Conservation (phyloP, 30 jellyfish, hydroid and myxozoan genomes). For the Hydractinia symbiolongicarpus region DNA sequence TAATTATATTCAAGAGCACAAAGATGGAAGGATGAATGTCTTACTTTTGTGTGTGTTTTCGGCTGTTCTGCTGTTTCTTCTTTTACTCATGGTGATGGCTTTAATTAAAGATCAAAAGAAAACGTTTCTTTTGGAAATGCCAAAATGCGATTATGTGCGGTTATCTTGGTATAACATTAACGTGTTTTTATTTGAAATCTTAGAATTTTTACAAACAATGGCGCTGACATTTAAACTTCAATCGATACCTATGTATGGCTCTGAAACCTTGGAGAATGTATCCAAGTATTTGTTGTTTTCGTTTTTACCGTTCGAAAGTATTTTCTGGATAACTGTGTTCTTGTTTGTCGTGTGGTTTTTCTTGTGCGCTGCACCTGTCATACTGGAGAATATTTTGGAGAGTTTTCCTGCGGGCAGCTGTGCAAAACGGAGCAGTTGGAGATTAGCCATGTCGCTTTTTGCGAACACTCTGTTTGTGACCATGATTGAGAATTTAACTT, state of each 20-base stretch:
- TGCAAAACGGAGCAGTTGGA: constrained; percentile 79
- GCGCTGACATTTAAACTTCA: constrained; percentile 60
- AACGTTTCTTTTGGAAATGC: constrained; percentile 32
- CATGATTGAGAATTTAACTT: constrained; percentile 50
- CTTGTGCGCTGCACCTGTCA: constrained; percentile 75
- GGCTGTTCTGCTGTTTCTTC: constrained; percentile 40
- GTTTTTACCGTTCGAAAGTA: constrained; percentile 51
- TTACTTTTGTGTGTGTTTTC: constrained; percentile 42
- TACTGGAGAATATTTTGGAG: constrained; percentile 77
- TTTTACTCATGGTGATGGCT: constrained; percentile 51
- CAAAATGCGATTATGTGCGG: constrained; percentile 69
- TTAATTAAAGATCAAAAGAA: constrained; percentile 25
- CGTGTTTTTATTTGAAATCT: constrained; percentile 60
- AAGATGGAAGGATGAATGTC: constrained; percentile 58
- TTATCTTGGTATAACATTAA: constrained; percentile 80
- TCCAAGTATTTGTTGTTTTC: constrained; percentile 66
- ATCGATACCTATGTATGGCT: constrained; percentile 82
- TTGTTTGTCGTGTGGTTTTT: constrained; percentile 77
- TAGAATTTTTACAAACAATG: constrained; percentile 70
- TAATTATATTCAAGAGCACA: constrained; percentile 33
- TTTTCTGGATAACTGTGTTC: constrained; percentile 42
- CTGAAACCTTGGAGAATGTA: constrained; percentile 32
- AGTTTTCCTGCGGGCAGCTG: constrained; percentile 70
- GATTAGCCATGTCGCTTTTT: constrained; percentile 73
- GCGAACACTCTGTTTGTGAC: constrained; percentile 85